A percentile compares a stretch with the other conserved stretches of the same genome.
Evolutionary conservation across 2,888 invertebrate genomes (phyloP).

Genomic region (Lissocephala sabroskyi): DNA sequence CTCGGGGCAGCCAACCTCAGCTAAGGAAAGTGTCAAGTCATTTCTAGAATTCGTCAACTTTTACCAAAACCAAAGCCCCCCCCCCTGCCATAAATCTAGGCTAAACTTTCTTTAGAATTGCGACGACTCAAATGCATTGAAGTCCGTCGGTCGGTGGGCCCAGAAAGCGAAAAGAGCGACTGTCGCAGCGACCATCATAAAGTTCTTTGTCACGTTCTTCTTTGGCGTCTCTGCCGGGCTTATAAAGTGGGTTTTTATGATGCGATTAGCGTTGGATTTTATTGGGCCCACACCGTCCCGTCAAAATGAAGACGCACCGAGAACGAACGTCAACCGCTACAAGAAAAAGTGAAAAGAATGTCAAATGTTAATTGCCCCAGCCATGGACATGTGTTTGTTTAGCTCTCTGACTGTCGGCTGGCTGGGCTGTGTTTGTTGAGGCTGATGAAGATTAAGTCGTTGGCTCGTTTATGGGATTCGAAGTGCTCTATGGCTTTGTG

Average conservation of each 20-base stretch:
- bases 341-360: slow-evolving; percentile 58
- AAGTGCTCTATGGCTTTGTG: slow-evolving; percentile 32
- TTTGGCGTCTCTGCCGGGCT: slow-evolving; percentile 4
- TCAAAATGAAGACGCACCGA: slow-evolving; percentile 6
- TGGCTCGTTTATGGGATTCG: slow-evolving; percentile 31
- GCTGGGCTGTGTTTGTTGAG: slow-evolving; percentile 6
- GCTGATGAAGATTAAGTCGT: slow-evolving; percentile 56
- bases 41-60: slow-evolving; percentile 19
- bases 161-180: slow-evolving; percentile 48
- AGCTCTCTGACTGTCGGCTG: slow-evolving; percentile 3
- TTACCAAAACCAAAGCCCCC: background rate
- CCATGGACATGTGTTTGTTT: slow-evolving; percentile 35
- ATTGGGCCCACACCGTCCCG: slow-evolving; percentile 49
- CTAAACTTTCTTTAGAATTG: slow-evolving; percentile 34
- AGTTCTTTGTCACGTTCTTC: slow-evolving; percentile 48
- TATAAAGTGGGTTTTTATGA: slow-evolving; percentile 60
- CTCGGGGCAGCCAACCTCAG: background rate
- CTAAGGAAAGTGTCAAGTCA: slow-evolving; percentile 42
- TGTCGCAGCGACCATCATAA: slow-evolving; percentile 26
- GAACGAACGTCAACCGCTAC: slow-evolving; percentile 5
- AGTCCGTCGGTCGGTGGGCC: slow-evolving; percentile 7
- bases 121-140: slow-evolving; percentile 13
- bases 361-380: slow-evolving; percentile 57
- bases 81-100: slow-evolving; percentile 19
- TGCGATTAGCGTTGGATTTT: slow-evolving; percentile 51